Evolutionary conservation across 2,888 invertebrate species (phyloP), one percentile per base, ranked within the genome.

Genomic region (Dendrolimus houi): DNA sequence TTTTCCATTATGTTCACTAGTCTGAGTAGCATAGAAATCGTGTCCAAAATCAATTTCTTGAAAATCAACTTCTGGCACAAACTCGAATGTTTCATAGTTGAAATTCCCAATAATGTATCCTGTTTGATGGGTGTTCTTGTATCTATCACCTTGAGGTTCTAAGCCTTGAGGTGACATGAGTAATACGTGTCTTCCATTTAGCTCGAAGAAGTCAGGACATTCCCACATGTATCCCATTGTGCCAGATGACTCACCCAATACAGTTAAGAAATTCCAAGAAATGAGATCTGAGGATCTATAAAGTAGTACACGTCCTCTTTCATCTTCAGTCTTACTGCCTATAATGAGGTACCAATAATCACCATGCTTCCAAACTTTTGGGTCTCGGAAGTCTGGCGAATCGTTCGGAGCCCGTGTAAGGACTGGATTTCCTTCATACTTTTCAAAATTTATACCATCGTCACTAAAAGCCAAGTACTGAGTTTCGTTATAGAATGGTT

Each of bases 141-240:
- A 90, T 60, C 87, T 75, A 58, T 91, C 87, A 1, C 87, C 91
- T 64, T 79, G 64, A 1, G 83, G 74, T 41, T 72, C 66, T 55
- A 91, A 64, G 7, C 90, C 89, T 70, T 90, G 89, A 0, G 90
- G 87, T 2, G 89, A 91, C 71, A 90, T 77, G 1, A 92, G 69
- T 8, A 92, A 64, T 0, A 92, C 69, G 57, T 79, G 79, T 59
- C 81, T 91, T 14, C 87, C 87, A 47, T 82, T 74, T 6, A 92
- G 66, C 61, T 90, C 83, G 42, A 91, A 91, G 59, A 92, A 86
- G 62, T 92, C 91, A 0, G 92, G 92, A 61, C 92, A 92, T 64
- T 92, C 92, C 88, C 90, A 92, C 88, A 91, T 90, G 57, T 85
- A 89, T 1, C 86, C 86, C 65, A 82, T 62, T 13, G 77, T 75